Base-by-base conservation (phyloP, 2,888 invertebrate genomes). In the Doris montereyensis region DNA sequence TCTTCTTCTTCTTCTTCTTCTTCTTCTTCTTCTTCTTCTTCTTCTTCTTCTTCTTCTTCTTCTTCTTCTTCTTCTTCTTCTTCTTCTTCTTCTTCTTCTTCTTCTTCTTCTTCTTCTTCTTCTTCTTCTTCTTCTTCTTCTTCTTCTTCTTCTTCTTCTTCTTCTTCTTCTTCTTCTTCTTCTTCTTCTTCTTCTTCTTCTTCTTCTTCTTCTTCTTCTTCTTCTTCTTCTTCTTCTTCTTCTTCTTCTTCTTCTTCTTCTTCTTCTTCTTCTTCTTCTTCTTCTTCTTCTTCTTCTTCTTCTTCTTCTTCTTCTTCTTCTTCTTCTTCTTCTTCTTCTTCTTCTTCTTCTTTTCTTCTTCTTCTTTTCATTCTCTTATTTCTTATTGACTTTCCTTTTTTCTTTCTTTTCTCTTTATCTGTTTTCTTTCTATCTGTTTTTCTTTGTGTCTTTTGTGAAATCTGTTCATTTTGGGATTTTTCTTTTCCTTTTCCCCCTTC, bases 1-100 rank as follows among this genome's bases (percentile, higher is more conserved):
- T 71, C 71, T 71, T 71, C 71, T 71, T 71, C 71, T 71, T 30
- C 70, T 57, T 77, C 21, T 57, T 70, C 32, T 65, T 79, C 76
- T 71, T 52, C 52, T 52, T 71, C 70, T 76, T 35, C 34, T 57
- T 65, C 35, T 32, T 30, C 70, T 75, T 30, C 57, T 72, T 4
- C 28, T 62, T 67, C 58, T 58, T 32, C 26, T 62, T 77, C 35
- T 68, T 8, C 30, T 28, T 70, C 52, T 80, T 58, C 70, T 70
- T 72, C 67, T 71, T 72, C 72, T 52, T 77, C 77, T 62, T 72
- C 67, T 34, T 65, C 78, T 67, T 74, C 60, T 62, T 74, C 75
- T 73, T 57, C 60, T 41, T 65, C 67, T 60, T 70, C 34, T 26
- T 77, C 72, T 35, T 60, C 41, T 26, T 72, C 67, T 58, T 41